Base-by-base conservation (phyloP, 2,888 invertebrate genomes). In the Physocephala rufipes region DNA sequence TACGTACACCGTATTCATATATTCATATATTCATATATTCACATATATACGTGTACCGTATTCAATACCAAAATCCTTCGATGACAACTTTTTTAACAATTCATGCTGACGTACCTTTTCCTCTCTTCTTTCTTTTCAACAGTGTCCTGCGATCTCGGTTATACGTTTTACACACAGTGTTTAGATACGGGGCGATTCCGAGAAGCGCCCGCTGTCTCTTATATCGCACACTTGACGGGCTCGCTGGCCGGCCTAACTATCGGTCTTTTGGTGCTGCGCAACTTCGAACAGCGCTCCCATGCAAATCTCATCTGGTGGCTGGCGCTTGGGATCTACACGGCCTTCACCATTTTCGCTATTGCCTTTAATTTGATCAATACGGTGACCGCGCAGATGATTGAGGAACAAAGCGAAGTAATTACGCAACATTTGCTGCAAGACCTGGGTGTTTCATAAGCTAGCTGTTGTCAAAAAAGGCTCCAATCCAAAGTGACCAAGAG, bases 301-400 rank as follows among this genome's bases (percentile, higher is more conserved):
- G 95, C 96, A 86, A 95, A 96, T 80, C 90, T 97, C 76, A 89
- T 97, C 79, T 97, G 97, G 95, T 97, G 97, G 97, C 91, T 96
- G 78, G 96, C 97, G 15, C 88, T 97, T 9, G 96, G 95, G 13
- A 93, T 96, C 13, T 97, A 96, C 88, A 93, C 95, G 0, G 94
- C 95, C 0, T 97, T 96, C 87, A 95, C 95, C 64, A 91, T 96
- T 69, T 97, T 97, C 87, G 97, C 97, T 59, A 89, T 97, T 74
- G 91, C 95, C 75, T 97, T 95, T 90, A 97, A 97, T 87, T 74
- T 85, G 72, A 80, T 84, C 74, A 94, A 94, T 84, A 92, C 91
- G 65, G 82, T 85, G 74, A 85, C 84, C 43, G 85, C 83, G 51
- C 86, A 86, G 77, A 78, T 82, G 73, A 78, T 86, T 76, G 86